phyloP scores from a whole-genome alignment of 2,797 vertebrate species.

The Sitta carolinensis region DNA sequence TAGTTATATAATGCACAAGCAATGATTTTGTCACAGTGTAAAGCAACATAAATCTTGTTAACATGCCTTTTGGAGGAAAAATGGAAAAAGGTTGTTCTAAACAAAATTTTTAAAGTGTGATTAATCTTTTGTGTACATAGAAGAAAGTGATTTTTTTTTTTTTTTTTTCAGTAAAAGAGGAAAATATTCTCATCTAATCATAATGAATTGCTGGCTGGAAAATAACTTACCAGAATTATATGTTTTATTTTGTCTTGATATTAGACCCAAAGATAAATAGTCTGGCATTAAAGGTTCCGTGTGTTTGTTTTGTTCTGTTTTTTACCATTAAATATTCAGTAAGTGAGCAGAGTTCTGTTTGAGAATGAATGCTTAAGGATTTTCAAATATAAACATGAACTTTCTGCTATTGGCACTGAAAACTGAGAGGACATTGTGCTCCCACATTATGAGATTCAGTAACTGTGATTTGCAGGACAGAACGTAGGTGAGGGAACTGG shows the following conservation, averaged over 20 bases:
- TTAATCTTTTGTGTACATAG: background rate
- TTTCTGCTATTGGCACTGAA: background rate
- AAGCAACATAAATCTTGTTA: background rate
- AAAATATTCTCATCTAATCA: background rate
- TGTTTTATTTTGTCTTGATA: background rate
- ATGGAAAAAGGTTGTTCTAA: background rate
- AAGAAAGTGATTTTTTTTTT: background rate
- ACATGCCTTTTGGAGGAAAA: background rate
- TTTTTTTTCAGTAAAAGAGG: background rate
- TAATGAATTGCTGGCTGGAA: background rate
- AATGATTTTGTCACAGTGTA: background rate
- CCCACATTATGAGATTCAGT: background rate
- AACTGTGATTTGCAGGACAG: background rate
- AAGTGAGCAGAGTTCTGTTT: background rate
- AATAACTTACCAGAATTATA: no score
- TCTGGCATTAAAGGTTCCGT: background rate
- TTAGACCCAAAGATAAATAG: background rate
- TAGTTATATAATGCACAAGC: background rate
- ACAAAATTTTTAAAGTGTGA: background rate
- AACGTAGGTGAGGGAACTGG: background rate
- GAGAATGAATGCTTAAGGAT: background rate
- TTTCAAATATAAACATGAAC: background rate
- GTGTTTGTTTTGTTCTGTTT: background rate
- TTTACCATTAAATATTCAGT: background rate
- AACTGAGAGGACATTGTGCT: background rate